Conservation (phyloP, 2,888 invertebrate genomes). For the Pseudoips prasinana region DNA sequence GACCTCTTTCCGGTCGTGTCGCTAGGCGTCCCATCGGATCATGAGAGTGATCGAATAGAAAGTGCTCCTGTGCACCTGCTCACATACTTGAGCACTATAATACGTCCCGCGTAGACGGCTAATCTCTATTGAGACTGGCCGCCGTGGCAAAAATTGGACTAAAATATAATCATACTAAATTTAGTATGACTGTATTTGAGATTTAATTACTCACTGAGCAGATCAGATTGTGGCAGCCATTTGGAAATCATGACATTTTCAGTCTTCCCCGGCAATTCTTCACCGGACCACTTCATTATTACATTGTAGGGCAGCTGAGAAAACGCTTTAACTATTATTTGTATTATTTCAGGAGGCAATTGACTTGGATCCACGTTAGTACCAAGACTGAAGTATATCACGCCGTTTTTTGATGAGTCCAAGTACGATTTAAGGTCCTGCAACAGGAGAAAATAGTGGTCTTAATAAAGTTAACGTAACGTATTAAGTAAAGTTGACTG, state of each 20-base stretch:
- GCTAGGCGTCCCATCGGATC: too few species aligned
- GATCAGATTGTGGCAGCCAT: conserved; percentile 56
- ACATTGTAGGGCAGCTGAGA: conserved; percentile 55
- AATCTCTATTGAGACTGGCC: too few species aligned
- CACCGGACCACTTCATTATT: conserved; percentile 60
- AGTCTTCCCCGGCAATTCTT: conserved; percentile 38
- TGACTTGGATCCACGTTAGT: conserved; percentile 49
- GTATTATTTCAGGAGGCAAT: conserved; percentile 40
- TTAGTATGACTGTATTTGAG: too few species aligned
- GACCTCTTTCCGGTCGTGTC: too few species aligned
- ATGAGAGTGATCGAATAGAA: too few species aligned
- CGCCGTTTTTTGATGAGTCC: conserved; percentile 54
- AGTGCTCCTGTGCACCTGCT: too few species aligned
- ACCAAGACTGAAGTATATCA: conserved; percentile 54
- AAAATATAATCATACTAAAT: too few species aligned
- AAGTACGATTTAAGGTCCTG: conserved; percentile 47
- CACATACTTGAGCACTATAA: too few species aligned
- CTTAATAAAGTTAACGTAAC: too few species aligned
- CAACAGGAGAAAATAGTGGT: not conserved
- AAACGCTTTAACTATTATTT: conserved; percentile 48
- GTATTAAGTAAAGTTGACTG: too few species aligned
- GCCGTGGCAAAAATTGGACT: too few species aligned
- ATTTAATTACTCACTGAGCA: conserved; percentile 44
- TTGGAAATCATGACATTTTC: conserved; percentile 49
- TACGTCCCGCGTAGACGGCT: too few species aligned